Evolutionary conservation across 2,797 vertebrate species (phyloP).

Genomic region (Lemur catta): DNA sequence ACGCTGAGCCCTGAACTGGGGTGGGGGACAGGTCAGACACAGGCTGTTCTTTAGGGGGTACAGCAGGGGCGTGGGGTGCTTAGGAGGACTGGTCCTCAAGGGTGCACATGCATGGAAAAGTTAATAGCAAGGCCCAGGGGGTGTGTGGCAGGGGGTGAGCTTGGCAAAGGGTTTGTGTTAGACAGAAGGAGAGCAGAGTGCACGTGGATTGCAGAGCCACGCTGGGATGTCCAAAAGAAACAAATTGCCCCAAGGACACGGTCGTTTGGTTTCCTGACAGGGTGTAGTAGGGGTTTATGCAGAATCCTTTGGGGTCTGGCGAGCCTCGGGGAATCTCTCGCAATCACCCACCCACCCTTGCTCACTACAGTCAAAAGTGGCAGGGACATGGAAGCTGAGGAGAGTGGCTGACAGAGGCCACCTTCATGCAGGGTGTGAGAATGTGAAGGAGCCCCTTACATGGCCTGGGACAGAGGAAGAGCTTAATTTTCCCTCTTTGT

Average conservation of each 20-base stretch:
- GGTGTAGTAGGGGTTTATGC: background rate
- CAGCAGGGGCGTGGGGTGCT: too few species aligned
- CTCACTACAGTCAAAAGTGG: background rate
- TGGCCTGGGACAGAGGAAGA: accelerated
- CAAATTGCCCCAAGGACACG: accelerated
- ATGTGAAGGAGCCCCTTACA: accelerated
- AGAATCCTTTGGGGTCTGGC: background rate
- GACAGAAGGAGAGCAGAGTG: background rate
- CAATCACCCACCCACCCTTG: background rate
- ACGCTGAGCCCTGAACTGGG: background rate
- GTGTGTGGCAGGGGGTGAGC: accelerated
- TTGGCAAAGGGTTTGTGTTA: background rate
- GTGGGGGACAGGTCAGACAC: background rate
- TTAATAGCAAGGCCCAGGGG: background rate
- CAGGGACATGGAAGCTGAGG: background rate
- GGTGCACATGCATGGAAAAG: too few species aligned
- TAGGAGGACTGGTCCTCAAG: too few species aligned
- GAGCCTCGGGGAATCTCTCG: background rate
- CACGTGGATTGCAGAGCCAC: accelerated
- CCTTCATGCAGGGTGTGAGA: background rate
- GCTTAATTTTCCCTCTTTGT: background rate
- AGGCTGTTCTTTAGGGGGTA: too few species aligned
- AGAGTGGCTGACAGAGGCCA: accelerated
- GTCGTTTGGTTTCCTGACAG: too few species aligned
- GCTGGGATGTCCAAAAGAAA: background rate